Conservation (phyloP, 2,888 invertebrate genomes). For the Brenthis daphne region DNA sequence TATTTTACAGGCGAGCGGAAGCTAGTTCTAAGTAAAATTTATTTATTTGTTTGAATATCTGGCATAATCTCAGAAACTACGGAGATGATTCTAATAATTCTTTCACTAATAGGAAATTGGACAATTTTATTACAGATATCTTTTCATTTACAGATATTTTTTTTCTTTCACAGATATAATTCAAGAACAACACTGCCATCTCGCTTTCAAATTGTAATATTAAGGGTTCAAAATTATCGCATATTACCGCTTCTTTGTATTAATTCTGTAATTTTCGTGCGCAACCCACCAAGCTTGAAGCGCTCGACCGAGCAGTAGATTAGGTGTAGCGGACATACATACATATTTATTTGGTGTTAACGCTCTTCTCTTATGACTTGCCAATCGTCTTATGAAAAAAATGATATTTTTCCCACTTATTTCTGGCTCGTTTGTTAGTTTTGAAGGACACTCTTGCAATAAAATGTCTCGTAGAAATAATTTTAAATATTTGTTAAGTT, state of each 20-base stretch:
- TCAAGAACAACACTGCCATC: constrained; percentile 76
- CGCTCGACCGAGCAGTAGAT: constrained; percentile 32
- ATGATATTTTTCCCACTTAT: constrained; percentile 18
- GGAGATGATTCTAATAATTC: no score
- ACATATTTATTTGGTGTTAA: constrained; percentile 42
- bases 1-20: no score
- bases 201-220: constrained; percentile 64
- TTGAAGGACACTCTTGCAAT: constrained; percentile 38
- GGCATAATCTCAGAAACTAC: no score
- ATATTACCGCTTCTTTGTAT: constrained; percentile 26
- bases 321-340: constrained; percentile 15
- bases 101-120: no score
- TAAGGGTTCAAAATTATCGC: constrained; percentile 35
- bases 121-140: no score
- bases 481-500: not conserved
- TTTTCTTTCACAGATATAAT: constrained; percentile 62
- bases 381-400: constrained; percentile 58
- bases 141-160: not conserved
- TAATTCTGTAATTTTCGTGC: constrained; percentile 24
- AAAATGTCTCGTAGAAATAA: not conserved
- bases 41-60: no score
- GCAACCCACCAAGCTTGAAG: constrained; percentile 34
- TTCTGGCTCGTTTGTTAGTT: constrained; percentile 38
- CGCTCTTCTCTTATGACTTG: constrained; percentile 53
- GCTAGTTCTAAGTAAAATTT: no score